Evolutionary conservation across 2,888 invertebrate species (phyloP).

Genomic region (Tachina lurida): DNA sequence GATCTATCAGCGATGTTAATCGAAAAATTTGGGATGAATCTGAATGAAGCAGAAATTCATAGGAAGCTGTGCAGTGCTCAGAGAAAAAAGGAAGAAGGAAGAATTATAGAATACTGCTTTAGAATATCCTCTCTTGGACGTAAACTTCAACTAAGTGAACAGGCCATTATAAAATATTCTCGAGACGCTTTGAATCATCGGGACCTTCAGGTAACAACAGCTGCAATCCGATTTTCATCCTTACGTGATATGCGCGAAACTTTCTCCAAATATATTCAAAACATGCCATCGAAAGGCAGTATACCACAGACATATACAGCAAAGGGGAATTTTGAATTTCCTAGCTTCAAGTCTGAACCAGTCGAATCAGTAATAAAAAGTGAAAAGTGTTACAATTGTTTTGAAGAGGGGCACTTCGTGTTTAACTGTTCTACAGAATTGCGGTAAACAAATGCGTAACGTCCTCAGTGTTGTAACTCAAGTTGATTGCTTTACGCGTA

Average conservation of each 20-base stretch:
- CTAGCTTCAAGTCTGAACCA: no score
- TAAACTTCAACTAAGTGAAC: conserved; percentile 16
- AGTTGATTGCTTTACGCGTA: no score
- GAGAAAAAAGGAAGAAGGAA: conserved; percentile 31
- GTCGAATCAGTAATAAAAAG: no score
- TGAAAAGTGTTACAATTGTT: no score
- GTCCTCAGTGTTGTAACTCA: no score
- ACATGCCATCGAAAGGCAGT: background rate
- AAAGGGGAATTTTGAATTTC: background rate
- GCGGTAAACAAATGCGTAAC: no score
- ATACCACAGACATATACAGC: background rate
- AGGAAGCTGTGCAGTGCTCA: conserved; percentile 41
- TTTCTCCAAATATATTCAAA: conserved; percentile 5
- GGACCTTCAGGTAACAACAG: conserved; percentile 36
- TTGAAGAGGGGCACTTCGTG: no score
- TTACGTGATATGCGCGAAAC: conserved; percentile 42
- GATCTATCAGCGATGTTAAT: conserved; percentile 30
- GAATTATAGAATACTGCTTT: conserved; percentile 63
- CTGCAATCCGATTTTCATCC: conserved; percentile 33
- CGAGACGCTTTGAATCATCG: conserved; percentile 36
- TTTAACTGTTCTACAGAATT: no score
- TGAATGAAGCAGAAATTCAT: conserved; percentile 58
- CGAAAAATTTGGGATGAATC: conserved; percentile 37
- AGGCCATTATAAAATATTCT: conserved; percentile 46
- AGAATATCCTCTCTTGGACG: conserved; percentile 49